Evolutionary conservation across 1,140 invertebrate genomes (phyloP).

Genomic region (Teleopsis dalmanni): DNA sequence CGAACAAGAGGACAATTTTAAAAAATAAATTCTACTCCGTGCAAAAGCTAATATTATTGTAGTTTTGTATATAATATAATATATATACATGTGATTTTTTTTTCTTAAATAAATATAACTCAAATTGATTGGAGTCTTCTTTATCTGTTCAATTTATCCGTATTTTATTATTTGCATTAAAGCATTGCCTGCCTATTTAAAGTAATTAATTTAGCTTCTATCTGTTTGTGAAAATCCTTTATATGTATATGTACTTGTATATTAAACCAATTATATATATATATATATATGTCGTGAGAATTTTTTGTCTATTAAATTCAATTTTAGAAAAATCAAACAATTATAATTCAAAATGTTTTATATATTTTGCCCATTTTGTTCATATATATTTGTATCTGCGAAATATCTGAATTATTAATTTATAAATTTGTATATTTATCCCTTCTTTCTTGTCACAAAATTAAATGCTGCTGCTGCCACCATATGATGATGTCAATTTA

Average conservation of each 20-base stretch:
- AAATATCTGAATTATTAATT: neutral
- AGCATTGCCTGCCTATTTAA: neutral
- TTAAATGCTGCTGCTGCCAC: slow-evolving; percentile 2
- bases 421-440: neutral
- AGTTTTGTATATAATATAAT: no score
- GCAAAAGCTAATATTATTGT: no score
- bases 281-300: neutral
- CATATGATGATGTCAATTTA: neutral
- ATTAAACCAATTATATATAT: neutral
- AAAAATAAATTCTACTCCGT: no score
- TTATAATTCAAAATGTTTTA: neutral
- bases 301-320: neutral
- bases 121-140: no score
- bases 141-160: no score
- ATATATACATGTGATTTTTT: no score
- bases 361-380: neutral
- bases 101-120: neutral
- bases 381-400: neutral
- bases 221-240: neutral
- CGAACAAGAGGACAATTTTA: no score
- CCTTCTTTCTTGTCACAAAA: neutral
- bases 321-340: neutral
- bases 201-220: neutral
- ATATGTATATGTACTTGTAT: neutral
- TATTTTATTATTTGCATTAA: neutral